phyloP scores from a whole-genome alignment of 2,113 vertebrate species.

The Zeus faber region DNA sequence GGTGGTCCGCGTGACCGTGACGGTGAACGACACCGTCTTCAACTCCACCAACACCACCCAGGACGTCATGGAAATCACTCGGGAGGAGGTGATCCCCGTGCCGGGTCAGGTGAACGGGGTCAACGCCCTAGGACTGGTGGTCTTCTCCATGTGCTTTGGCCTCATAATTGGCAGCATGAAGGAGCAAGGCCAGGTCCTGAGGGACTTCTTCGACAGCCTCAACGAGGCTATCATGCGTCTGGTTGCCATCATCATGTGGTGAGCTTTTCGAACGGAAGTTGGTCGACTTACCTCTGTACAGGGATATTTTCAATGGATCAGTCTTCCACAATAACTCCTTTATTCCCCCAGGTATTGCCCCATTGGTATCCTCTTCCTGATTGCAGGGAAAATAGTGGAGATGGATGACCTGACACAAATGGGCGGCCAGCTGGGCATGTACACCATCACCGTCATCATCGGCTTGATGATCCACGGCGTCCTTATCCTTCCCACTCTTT shows the following conservation, averaged over 20 bases:
- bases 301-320: too few species aligned
- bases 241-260: conserved; percentile 97
- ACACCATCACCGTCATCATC: conserved; percentile 92
- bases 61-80: conserved; percentile 62
- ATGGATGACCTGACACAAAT: conserved; percentile 98
- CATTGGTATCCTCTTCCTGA: conserved; percentile 92
- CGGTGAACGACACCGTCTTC: conserved; percentile 78
- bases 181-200: conserved; percentile 88
- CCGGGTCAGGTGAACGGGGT: conserved; percentile 90
- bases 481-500: conserved; percentile 90
- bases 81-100: conserved; percentile 86
- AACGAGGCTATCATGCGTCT: conserved; percentile 97
- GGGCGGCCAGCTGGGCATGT: conserved; percentile 96
- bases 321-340: too few species aligned
- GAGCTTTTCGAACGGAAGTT: neutral
- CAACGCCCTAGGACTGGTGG: conserved; percentile 93
- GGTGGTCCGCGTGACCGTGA: conserved; percentile 67
- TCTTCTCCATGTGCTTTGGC: conserved; percentile 96
- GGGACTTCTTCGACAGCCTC: conserved; percentile 92
- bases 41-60: conserved; percentile 74
- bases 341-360: conserved; percentile 85
- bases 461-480: conserved; percentile 89
- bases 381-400: conserved; percentile 97
- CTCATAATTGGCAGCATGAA: conserved; percentile 97
- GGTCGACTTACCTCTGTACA: too few species aligned